Evolutionary conservation across 2,888 invertebrate species (phyloP).

Genomic region (Erebia epiphron): DNA sequence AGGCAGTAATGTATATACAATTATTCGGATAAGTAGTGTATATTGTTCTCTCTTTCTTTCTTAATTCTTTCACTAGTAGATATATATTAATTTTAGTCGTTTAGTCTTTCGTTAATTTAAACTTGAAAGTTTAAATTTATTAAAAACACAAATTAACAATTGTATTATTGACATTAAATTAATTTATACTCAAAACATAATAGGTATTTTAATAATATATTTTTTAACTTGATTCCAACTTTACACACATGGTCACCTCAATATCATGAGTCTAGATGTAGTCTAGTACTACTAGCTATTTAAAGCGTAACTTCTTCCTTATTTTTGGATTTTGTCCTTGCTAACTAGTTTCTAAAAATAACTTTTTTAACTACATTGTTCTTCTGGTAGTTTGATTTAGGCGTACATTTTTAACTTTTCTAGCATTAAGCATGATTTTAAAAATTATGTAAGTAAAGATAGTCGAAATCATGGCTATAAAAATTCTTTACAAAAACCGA

Average conservation of each 20-base stretch:
- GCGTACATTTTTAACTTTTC: neutral
- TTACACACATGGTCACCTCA: slow-evolving; percentile 1
- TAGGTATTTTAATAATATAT: neutral
- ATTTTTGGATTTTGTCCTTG: slow-evolving; percentile 13
- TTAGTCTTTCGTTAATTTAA: too few species aligned
- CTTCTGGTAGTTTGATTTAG: neutral
- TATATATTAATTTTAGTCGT: too few species aligned
- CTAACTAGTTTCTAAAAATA: neutral
- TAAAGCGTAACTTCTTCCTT: slow-evolving; percentile 11
- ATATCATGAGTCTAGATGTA: neutral
- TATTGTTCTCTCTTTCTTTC: too few species aligned
- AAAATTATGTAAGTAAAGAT: too few species aligned
- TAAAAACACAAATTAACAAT: too few species aligned
- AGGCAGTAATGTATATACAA: neutral
- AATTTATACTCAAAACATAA: neutral
- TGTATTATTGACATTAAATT: too few species aligned
- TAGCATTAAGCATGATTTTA: too few species aligned
- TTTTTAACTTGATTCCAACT: neutral
- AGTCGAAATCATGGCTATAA: too few species aligned
- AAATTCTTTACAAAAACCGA: too few species aligned
- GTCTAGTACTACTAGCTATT: slow-evolving; percentile 8
- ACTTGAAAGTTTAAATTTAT: too few species aligned
- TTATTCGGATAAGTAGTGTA: too few species aligned
- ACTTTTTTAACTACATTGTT: neutral
- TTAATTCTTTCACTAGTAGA: too few species aligned